phyloP scores from a whole-genome alignment of 2,113 vertebrate genomes.

The Parus major region DNA sequence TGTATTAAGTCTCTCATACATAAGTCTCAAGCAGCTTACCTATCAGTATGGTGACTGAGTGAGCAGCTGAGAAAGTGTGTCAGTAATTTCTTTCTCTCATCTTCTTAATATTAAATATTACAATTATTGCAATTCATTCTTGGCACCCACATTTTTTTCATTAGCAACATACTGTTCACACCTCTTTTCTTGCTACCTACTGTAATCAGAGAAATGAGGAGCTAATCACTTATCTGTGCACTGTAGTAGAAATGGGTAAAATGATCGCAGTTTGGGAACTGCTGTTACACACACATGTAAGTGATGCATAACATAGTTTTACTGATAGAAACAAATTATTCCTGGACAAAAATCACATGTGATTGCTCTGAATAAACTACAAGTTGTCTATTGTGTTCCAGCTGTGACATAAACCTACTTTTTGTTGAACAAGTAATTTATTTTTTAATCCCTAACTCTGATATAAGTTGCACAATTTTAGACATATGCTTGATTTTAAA shows the following conservation, averaged over 20 bases:
- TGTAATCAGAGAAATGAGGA: not conserved
- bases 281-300: not conserved
- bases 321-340: not conserved
- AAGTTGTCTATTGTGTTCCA: not conserved
- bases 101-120: not conserved
- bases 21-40: not conserved
- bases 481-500: not conserved
- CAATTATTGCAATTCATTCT: not conserved
- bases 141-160: constrained; percentile 10
- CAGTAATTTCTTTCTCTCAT: not conserved
- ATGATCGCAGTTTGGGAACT: not conserved
- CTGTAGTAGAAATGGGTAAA: not conserved
- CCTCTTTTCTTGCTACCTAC: not conserved
- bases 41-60: not conserved
- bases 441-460: not conserved
- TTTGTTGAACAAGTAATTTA: not conserved
- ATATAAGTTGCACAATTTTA: not conserved
- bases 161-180: not conserved
- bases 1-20: not conserved
- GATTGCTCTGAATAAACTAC: not conserved
- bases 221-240: not conserved
- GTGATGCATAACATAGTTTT: not conserved
- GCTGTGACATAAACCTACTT: not conserved
- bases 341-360: not conserved
- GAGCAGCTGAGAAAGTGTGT: not conserved